Base-by-base conservation (phyloP, 1,140 invertebrate genomes). In the Ips nitidus region DNA sequence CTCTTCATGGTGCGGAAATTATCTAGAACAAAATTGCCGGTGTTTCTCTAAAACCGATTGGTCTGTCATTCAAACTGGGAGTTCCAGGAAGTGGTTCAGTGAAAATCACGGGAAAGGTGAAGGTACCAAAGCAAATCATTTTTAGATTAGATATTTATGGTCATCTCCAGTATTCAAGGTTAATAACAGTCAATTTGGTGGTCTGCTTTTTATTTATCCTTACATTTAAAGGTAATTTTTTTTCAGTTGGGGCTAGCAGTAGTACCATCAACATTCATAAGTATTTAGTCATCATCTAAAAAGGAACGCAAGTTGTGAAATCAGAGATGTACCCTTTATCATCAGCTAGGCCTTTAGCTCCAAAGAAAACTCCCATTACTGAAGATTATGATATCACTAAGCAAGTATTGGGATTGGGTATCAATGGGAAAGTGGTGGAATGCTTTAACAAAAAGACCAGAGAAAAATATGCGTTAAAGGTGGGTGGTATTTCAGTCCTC, bases 311-410 rank as follows among this genome's bases (percentile, higher is more conserved):
- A 71, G 62, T 71, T 66, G 62, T 62, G 61, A 57, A 71, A 71
- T 66, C 57, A 39, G 61, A 55, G 42, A 70, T 70, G 68, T 62
- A 70, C 45, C 59, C 67, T 0, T 38, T 59, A 43, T 41, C 62
- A 43, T 45, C 53, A 38, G 52, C 62, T 22, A 64, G 62, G 58
- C 42, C 53, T 41, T 7, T 57, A 39, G 37, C 80, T 58, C 89
- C 89, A 47, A 94, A 94, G 85, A 87, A 86, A 65, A 88, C 87
- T 43, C 87, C 90, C 36, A 93, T 99, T 72, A 91, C 89, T 41
- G 90, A 97, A 66, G 96, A 99, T 82, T 99, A 98, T 80, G 89
- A 91, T 79, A 94, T 99, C 73, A 94, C 94, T n/a, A 91, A 90
- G 77, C 94, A 89, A 60, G 96, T 98, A 7, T 87, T 99, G 50